Percentiles rank a stretch among this genome's conserved stretches.
phyloP scores from a whole-genome alignment of 2,888 invertebrate genomes.

The Aradus depressus region DNA sequence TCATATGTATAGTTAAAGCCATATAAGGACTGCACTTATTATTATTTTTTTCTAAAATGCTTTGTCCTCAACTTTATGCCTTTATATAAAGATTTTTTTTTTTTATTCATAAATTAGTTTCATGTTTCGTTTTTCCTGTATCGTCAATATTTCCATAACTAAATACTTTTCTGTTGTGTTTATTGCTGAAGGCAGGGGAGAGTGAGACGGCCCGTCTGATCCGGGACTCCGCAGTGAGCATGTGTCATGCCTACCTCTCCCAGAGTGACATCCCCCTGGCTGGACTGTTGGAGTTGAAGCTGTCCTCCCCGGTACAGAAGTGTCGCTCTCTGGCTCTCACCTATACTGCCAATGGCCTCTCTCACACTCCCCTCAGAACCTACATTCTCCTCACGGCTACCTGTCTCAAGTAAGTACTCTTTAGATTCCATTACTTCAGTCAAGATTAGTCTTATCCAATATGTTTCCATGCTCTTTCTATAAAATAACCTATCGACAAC shows the following conservation, averaged over 20 bases:
- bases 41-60: no score
- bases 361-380: constrained; percentile 3
- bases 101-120: no score
- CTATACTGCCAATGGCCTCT: constrained; percentile 2
- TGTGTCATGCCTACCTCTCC: not conserved
- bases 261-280: not conserved
- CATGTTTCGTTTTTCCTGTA: no score
- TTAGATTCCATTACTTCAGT: no score
- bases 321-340: constrained; percentile 8
- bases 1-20: no score
- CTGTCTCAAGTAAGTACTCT: constrained; percentile 4
- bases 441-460: no score
- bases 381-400: constrained; percentile 5
- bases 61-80: no score
- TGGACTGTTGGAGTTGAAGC: constrained; percentile 3
- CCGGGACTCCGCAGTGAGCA: constrained; percentile 4
- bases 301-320: constrained; percentile 4
- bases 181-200: not conserved
- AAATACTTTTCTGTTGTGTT: not conserved
- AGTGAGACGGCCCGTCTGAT: not conserved
- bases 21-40: no score
- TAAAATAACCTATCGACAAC: no score
- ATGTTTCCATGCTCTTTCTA: no score
- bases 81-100: no score
- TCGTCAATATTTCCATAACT: no score